These are phyloP conservation scores for Isichthys henryi DNA, from an alignment of 2,113 vertebrate genomes.

Conservation along the genomic window DNA sequence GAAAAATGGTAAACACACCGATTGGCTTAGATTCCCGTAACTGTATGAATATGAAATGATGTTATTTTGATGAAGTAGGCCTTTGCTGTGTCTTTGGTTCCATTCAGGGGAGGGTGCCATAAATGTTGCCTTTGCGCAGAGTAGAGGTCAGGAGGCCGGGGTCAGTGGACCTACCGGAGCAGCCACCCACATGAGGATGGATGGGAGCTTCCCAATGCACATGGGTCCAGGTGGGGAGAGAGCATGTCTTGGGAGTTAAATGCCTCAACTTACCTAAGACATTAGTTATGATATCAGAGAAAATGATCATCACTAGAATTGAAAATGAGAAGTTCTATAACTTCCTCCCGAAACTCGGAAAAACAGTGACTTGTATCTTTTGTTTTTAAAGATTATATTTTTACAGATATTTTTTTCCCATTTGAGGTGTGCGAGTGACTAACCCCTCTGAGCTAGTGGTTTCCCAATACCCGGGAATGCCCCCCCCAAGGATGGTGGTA, in stretches of 20 bases:
- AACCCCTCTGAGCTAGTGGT: neutral
- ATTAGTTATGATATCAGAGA: neutral
- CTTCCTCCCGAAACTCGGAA: neutral
- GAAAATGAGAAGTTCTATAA: neutral
- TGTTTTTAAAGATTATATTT: neutral
- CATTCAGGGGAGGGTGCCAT: conserved; percentile 89
- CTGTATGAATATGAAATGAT: neutral
- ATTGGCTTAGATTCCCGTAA: neutral
- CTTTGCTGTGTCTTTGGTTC: neutral
- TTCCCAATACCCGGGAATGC: neutral
- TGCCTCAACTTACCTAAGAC: neutral
- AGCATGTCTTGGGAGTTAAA: neutral
- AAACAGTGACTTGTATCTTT: neutral
- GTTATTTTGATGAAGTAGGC: neutral
- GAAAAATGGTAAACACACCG: neutral
- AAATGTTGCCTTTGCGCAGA: conserved; percentile 81
- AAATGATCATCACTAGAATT: neutral
- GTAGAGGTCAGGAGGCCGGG: conserved; percentile 81
- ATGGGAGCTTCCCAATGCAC: conserved; percentile 74
- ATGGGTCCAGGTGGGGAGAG: conserved; percentile 70
- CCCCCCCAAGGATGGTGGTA: neutral
- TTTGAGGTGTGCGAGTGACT: neutral
- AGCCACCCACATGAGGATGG: conserved; percentile 74
- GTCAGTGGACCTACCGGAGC: conserved; percentile 86
- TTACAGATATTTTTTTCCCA: conserved; percentile 47